Evolutionary conservation across 1,140 invertebrate genomes (phyloP), one percentile per base, ranked within the genome.

Genomic region (Pygmarrhopalites habei): DNA sequence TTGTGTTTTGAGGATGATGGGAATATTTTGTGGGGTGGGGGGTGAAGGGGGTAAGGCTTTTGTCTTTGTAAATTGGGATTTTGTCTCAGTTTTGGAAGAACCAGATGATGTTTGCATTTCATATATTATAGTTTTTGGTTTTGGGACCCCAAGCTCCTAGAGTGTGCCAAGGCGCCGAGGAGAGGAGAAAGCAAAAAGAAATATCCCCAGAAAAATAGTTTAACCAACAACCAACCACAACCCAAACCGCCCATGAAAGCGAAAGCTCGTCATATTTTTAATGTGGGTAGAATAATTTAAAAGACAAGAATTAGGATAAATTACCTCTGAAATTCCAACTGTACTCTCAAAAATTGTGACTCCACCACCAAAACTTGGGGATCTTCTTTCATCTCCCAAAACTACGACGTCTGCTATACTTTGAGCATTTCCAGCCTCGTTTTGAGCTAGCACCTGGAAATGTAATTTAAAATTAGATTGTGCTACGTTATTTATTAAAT

Each of bases 371-470:
- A 4, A 5, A 14, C 29, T 7, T 23, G 29, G 30, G 2, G 44
- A 46, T n/a, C 44, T 46, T 58, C 26, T 63, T 59, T 30, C 64
- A 47, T 57, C 82, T 67, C 87, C 85, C 59, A 86, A 80, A 7
- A 89, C 83, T 55, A 85, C 81, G 66, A 88, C 83, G 74, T 89
- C 86, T 5, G 87, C 87, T 62, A 85, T 83, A 73, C 86, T 86
- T 72, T 85, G 83, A 26, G 86, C 85, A 75, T 88, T 85, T 3
- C 87, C 87, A 17, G 85, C 86, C 39, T 81, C 77, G 75, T 89
- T 89, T 1, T 80, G 79, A 4, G 87, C 87, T n/a, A n/a, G n/a
- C n/a, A n/a, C n/a, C n/a, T n/a, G n/a, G n/a, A n/a, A n/a, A n/a
- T n/a, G n/a, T n/a, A n/a, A 57, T 79, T 47, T 47, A n/a, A n/a